Evolutionary conservation across 37 sponge, comb jelly and placozoan genomes (phyloP).

Genomic region (Halichondria panicea): DNA sequence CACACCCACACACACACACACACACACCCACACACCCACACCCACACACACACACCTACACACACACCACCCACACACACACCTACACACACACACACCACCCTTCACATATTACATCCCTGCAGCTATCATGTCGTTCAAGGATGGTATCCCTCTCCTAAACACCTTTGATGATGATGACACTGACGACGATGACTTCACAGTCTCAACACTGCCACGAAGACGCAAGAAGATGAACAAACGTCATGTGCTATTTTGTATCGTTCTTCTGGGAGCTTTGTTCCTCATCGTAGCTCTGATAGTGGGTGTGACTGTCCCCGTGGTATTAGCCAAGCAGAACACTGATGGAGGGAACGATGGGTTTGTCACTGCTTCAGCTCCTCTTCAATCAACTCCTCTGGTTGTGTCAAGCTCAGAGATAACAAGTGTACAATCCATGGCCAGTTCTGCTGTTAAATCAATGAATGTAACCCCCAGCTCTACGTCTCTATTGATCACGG

Average conservation of each 20-base stretch:
- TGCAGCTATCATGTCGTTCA: constrained; percentile 29
- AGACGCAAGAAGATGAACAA: not conserved
- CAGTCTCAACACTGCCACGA: not conserved
- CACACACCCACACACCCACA: no score
- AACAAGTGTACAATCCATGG: no score
- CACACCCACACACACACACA: no score
- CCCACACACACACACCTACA: no score
- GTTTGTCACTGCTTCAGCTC: not conserved
- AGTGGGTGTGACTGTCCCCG: constrained; percentile 1
- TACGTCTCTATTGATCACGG: no score
- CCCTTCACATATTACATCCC: not conserved
- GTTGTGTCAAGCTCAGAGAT: not conserved
- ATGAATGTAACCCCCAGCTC: no score
- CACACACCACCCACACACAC: no score
- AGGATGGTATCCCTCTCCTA: constrained; percentile 64
- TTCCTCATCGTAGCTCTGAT: not conserved
- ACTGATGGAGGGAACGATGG: no score
- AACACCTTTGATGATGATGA: constrained; percentile 36
- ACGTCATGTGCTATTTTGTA: not conserved
- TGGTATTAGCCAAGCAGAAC: no score
- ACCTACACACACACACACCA: no score
- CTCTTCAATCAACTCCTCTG: not conserved
- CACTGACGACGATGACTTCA: constrained; percentile 29
- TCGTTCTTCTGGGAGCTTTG: not conserved
- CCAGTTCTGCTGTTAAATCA: no score